Conservation (phyloP, 2,113 vertebrate species). For the Cyprinodon tularosa region DNA sequence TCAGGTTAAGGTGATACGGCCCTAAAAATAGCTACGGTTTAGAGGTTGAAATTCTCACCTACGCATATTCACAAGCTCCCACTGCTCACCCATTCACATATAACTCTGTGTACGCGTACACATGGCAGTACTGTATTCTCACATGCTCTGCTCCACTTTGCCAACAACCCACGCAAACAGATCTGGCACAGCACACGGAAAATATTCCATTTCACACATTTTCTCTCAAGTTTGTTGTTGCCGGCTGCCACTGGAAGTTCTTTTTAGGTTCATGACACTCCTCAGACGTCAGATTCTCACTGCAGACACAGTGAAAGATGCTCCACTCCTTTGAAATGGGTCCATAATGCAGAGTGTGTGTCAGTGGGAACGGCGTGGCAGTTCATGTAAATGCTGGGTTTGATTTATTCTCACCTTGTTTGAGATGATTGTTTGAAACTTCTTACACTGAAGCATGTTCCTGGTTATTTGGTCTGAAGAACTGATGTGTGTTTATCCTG, state of each 20-base stretch:
- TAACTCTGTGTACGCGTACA: slow-evolving; percentile 12
- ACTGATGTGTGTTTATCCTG: background rate
- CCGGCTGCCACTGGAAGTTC: slow-evolving; percentile 12
- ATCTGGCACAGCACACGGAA: slow-evolving; percentile 45
- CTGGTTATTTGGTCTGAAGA: too few relatives aligned
- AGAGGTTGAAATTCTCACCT: slow-evolving; percentile 60
- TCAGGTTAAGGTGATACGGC: slow-evolving; percentile 52
- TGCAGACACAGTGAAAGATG: slow-evolving; percentile 19
- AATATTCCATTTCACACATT: slow-evolving; percentile 59
- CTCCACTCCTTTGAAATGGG: background rate
- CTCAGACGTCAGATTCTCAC: slow-evolving; percentile 33
- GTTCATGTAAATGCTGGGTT: background rate
- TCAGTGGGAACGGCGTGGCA: background rate
- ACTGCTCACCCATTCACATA: slow-evolving; percentile 19
- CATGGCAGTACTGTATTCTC: slow-evolving; percentile 16
- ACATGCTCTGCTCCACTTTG: slow-evolving; percentile 59
- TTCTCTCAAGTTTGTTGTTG: slow-evolving; percentile 24
- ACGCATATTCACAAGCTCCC: slow-evolving; percentile 49
- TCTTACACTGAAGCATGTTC: background rate
- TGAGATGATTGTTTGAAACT: background rate
- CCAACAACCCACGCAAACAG: slow-evolving; percentile 55
- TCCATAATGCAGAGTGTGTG: background rate
- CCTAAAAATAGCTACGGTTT: slow-evolving; percentile 76
- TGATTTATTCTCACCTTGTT: background rate
- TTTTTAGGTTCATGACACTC: slow-evolving; percentile 19